phyloP scores from a whole-genome alignment of 1,140 invertebrate genomes.

The Liolophura sinensis region DNA sequence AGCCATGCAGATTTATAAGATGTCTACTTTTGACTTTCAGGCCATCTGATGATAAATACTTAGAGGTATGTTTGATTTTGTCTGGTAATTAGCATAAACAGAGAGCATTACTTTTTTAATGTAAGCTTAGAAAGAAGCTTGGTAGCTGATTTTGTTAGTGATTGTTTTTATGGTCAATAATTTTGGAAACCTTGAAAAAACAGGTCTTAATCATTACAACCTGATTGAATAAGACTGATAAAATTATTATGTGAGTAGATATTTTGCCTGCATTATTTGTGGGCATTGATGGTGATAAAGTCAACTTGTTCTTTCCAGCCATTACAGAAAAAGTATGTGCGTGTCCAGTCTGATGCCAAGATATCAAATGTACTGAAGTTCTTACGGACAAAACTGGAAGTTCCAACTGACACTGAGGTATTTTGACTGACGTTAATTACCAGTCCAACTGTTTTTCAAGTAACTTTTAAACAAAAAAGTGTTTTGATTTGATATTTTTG shows the following conservation, averaged over 20 bases:
- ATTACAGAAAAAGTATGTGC: constrained; percentile 31
- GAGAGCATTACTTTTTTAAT: too few species aligned
- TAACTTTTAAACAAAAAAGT: too few species aligned
- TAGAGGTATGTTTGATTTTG: too few species aligned
- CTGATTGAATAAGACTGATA: background rate
- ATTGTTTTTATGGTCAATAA: background rate
- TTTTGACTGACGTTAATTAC: too few species aligned
- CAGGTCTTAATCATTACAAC: background rate
- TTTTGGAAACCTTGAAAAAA: background rate
- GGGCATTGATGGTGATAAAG: background rate
- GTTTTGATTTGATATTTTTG: too few species aligned
- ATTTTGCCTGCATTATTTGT: constrained; percentile 3
- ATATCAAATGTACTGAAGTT: constrained; percentile 26
- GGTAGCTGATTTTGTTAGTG: background rate
- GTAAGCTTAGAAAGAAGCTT: too few species aligned
- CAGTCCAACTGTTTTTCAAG: too few species aligned
- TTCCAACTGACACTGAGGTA: too few species aligned
- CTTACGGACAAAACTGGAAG: constrained; percentile 27
- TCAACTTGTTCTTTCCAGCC: constrained; percentile 20
- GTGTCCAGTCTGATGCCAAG: constrained; percentile 34
- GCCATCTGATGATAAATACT: too few species aligned
- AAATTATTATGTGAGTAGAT: background rate
- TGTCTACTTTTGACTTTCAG: too few species aligned
- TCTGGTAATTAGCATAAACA: too few species aligned
- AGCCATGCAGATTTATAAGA: too few species aligned